Percentiles rank a stretch among this genome's conserved stretches.
phyloP scores from a whole-genome alignment of 2,113 vertebrate species.

The Ariopsis seemanni region DNA sequence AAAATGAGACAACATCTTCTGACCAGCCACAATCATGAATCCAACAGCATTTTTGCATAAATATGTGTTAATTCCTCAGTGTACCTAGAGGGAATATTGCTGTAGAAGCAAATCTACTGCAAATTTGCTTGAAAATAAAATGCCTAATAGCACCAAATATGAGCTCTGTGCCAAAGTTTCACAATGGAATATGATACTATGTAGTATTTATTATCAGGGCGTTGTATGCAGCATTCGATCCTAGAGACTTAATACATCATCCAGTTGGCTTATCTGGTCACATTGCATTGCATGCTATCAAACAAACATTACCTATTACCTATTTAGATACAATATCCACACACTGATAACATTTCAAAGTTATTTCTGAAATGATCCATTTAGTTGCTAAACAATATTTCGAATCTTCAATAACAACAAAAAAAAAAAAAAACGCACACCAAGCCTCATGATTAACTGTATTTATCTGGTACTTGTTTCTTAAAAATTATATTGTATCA shows the following conservation, averaged over 20 bases:
- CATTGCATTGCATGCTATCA: background rate
- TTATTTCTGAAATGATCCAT: background rate
- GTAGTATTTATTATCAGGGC: background rate
- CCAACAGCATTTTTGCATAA: background rate
- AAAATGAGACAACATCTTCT: background rate
- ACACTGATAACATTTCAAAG: background rate
- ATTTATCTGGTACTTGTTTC: background rate
- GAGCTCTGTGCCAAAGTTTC: background rate
- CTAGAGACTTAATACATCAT: background rate
- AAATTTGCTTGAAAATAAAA: background rate
- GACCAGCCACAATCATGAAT: background rate
- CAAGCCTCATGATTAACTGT: background rate
- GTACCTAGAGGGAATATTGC: background rate
- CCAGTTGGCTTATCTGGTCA: background rate
- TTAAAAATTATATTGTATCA: background rate
- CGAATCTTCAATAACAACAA: background rate
- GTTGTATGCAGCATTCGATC: background rate
- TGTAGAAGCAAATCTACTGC: background rate
- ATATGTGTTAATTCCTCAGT: background rate
- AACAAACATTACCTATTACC: background rate
- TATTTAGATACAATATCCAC: background rate
- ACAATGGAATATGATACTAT: background rate
- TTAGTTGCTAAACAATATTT: background rate
- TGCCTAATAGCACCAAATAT: background rate
- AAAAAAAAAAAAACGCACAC: no score